Conservation (phyloP, 30 jellyfish, hydroid and myxozoan species). For the Turritopsis rubra region DNA sequence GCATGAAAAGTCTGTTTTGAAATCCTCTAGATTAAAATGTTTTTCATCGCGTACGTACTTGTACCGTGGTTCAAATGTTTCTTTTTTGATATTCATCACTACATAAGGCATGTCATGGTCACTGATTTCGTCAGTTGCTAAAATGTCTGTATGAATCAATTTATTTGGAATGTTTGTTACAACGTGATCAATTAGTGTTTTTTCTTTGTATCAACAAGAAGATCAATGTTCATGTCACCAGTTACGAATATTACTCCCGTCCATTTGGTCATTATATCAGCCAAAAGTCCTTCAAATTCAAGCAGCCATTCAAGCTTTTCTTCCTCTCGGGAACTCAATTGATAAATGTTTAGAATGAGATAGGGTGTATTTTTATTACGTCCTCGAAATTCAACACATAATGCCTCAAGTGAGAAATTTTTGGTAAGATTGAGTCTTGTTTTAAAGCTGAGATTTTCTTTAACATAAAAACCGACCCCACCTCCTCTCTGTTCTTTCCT, state of each 20-base stretch:
- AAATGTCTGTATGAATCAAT: conserved; percentile 20
- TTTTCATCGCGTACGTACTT: background rate
- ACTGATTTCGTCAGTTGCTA: conserved; percentile 26
- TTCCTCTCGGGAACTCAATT: background rate
- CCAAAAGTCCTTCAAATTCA: background rate
- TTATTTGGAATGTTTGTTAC: conserved; percentile 29
- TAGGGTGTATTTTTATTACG: conserved; percentile 46
- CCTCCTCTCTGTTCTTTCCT: background rate
- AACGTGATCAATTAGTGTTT: conserved; percentile 54
- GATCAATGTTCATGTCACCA: conserved; percentile 54
- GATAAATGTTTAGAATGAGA: background rate
- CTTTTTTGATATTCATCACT: conserved; percentile 10
- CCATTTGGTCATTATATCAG: conserved; percentile 13
- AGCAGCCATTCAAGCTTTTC: background rate
- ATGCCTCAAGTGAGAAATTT: conserved; percentile 36
- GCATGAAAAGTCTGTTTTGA: background rate
- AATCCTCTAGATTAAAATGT: background rate
- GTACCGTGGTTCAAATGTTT: background rate
- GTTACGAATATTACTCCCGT: conserved; percentile 29
- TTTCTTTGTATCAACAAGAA: background rate
- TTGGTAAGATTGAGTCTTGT: conserved; percentile 36
- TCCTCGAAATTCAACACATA: conserved; percentile 49
- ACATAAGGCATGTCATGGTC: conserved; percentile 41
- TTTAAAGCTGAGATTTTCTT: conserved; percentile 38
- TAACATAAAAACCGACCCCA: background rate